These are phyloP conservation scores for Fissipunctia ypsillon DNA, from an alignment of 2,888 invertebrate species.

Conservation along the genomic window DNA sequence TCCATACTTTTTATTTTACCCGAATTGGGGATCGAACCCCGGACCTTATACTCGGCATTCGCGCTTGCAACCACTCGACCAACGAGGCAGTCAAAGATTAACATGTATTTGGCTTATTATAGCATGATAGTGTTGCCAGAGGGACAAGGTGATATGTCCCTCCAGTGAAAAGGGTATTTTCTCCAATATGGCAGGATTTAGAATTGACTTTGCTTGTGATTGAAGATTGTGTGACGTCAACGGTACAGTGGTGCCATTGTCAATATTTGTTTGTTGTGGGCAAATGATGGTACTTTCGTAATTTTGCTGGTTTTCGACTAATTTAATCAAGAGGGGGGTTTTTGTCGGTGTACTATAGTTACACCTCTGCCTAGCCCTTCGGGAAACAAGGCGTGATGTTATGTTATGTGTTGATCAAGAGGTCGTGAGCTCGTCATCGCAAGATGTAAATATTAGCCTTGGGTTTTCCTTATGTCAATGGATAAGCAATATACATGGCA, in stretches of 20 bases:
- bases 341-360: no score
- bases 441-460: neutral
- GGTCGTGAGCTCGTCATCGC: neutral
- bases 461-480: neutral
- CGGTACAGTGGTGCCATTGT: neutral
- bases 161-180: neutral
- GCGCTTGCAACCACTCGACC: conserved; percentile 2
- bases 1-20: conserved; percentile 71
- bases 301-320: neutral
- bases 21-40: conserved; percentile 24
- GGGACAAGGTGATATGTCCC: neutral
- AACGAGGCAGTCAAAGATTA: neutral
- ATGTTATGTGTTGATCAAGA: no score
- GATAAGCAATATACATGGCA: neutral
- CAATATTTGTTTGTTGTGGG: neutral
- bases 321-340: no score
- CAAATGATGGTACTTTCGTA: neutral
- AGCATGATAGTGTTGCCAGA: neutral
- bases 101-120: neutral
- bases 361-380: no score
- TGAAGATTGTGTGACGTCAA: conserved; percentile 1
- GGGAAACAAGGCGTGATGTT: no score
- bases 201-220: neutral
- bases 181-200: neutral
- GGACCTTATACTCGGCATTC: neutral